phyloP scores from a whole-genome alignment of 1,140 invertebrate genomes.

The Mactra quadrangularis region DNA sequence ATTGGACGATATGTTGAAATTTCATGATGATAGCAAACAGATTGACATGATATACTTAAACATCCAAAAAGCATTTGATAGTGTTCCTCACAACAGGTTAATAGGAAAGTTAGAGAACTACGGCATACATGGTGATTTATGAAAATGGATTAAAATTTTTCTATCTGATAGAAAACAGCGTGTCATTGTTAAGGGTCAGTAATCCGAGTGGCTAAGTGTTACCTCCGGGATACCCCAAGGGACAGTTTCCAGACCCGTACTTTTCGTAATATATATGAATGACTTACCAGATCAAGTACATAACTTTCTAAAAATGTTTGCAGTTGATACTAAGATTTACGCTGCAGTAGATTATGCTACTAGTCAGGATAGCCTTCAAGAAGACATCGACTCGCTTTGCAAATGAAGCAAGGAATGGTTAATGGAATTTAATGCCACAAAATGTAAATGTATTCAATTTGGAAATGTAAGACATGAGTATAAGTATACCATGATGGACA shows the following conservation, averaged over 20 bases:
- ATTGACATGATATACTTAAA: neutral
- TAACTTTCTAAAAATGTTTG: neutral
- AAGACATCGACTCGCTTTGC: too few relatives aligned
- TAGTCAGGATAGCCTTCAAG: neutral
- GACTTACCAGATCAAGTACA: neutral
- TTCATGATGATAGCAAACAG: neutral
- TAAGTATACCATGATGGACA: too few relatives aligned
- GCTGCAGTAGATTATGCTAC: neutral
- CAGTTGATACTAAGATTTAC: neutral
- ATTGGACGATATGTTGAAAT: neutral
- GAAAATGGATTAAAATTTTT: neutral
- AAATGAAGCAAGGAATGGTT: too few relatives aligned
- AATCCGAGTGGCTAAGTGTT: neutral
- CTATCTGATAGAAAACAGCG: slow-evolving; percentile 3
- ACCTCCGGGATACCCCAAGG: neutral
- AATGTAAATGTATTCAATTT: too few relatives aligned
- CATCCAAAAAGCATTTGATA: slow-evolving; percentile 8
- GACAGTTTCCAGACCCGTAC: neutral
- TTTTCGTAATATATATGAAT: slow-evolving; percentile 12
- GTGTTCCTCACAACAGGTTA: slow-evolving; percentile 3
- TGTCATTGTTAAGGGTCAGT: neutral
- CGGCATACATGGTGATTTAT: neutral
- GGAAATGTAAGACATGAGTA: too few relatives aligned
- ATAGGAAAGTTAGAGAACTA: neutral
- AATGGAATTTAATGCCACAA: too few relatives aligned